Evolutionary conservation across 1,140 invertebrate genomes (phyloP).

Genomic region (Solen grandis): DNA sequence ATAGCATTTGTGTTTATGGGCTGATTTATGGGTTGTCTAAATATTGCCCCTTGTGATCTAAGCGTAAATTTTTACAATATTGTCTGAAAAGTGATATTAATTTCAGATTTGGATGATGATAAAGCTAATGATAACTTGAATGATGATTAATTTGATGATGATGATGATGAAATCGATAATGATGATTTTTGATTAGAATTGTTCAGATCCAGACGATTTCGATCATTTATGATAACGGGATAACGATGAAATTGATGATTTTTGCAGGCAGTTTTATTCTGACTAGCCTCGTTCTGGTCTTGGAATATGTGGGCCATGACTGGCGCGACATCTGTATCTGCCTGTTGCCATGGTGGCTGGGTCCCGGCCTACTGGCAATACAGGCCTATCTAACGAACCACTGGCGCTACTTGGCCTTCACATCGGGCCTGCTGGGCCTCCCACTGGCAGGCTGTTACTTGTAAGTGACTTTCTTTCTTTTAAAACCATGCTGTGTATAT

Average conservation of each 20-base stretch:
- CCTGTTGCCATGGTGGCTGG: slow-evolving; percentile 69
- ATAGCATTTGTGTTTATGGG: too few species aligned
- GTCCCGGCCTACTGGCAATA: slow-evolving; percentile 64
- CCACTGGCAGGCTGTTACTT: slow-evolving; percentile 72
- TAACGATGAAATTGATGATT: neutral
- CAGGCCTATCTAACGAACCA: slow-evolving; percentile 64
- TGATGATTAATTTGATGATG: neutral
- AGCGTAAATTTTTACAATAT: too few species aligned
- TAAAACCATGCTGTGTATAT: too few species aligned
- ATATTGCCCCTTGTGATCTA: too few species aligned
- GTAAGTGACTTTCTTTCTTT: slow-evolving; percentile 64
- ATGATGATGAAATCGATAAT: neutral
- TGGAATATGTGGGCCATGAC: slow-evolving; percentile 70
- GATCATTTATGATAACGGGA: neutral
- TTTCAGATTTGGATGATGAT: too few species aligned
- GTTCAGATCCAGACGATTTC: too few species aligned
- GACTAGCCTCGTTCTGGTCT: slow-evolving; percentile 66
- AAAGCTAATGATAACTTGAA: too few species aligned
- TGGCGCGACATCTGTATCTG: slow-evolving; percentile 74
- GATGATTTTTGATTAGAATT: neutral
- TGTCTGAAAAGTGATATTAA: too few species aligned
- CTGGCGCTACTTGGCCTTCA: slow-evolving; percentile 72
- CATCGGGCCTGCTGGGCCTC: slow-evolving; percentile 63
- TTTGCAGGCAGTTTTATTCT: slow-evolving; percentile 70
- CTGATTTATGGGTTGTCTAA: too few species aligned